Evolutionary conservation across 2,797 vertebrate genomes (phyloP), one percentile per base, ranked within the genome.

Genomic region (Hydrophis major): DNA sequence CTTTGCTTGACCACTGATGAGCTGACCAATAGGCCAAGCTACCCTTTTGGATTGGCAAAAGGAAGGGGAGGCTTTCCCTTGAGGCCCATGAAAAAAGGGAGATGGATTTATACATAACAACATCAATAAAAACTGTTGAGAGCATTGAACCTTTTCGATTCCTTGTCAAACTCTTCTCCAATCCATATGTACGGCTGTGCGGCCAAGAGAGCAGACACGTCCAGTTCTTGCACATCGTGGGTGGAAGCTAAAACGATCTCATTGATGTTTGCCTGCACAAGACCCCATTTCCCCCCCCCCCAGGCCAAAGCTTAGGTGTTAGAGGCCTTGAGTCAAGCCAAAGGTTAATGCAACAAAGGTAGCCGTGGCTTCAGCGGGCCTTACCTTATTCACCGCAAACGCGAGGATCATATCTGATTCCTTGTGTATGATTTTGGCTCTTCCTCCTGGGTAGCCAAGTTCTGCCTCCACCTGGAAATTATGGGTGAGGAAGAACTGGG

Each of bases 371-470:
- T 47, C 74, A 11, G 8, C 25, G 3, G 74, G 25, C 94, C 61
- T 97, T 97, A 99, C 99, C 98, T 98, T 99, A 96, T 99, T 99
- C 96, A 99, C 98, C 32, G 99, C 98, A 96, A 99, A 99, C 1
- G 99, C 99, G 99, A 99, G 99, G 96, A 99, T 99, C 96, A 99
- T 99, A 96, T 99, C 99, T 0, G 99, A 99, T 90, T 99, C 99
- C 97, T 99, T 99, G 96, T 99, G 99, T 96, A 99, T 98, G 93
- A 99, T 97, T 97, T 99, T 99, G 93, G 99, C 99, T 96, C 99
- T 99, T 92, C 99, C 98, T 94, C 99, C 99, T n/a, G 99, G 99
- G 94, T 99, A 99, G 91, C 99, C 99, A 87, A 99, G 98, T 97
- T 99, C 99, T 63, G 99, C 99, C 97, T 99, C 99, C 94, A 99